These are phyloP conservation scores for Coelopa frigida DNA, from an alignment of 1,140 invertebrate genomes.

Conservation along the genomic window DNA sequence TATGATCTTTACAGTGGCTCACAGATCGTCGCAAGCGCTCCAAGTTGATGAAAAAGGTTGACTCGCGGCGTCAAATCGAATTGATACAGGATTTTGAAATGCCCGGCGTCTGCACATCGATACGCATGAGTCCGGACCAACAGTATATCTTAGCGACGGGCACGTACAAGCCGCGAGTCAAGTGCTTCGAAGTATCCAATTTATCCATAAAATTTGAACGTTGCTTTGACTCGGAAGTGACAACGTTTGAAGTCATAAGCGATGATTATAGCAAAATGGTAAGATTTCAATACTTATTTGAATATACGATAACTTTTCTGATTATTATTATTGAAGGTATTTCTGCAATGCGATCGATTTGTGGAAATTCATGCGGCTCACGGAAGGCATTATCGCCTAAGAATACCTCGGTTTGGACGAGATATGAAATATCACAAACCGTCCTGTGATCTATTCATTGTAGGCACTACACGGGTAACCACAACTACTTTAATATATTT, in stretches of 20 bases:
- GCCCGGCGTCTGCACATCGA: conserved; percentile 83
- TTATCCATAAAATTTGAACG: conserved; percentile 97
- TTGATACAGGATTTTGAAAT: conserved; percentile 99
- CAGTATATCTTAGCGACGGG: conserved; percentile 90
- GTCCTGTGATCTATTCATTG: conserved; percentile 87
- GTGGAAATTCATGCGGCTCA: conserved; percentile 92
- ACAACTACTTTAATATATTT: background rate
- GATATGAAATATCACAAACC: conserved; percentile 89
- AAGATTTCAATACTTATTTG: conserved; percentile 18
- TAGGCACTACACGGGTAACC: conserved; percentile 69
- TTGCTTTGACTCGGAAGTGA: conserved; percentile 93
- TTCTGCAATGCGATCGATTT: conserved; percentile 78
- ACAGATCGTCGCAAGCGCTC: conserved; percentile 80
- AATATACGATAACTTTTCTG: conserved; percentile 1
- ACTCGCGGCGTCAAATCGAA: conserved; percentile 83
- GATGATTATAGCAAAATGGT: conserved; percentile 85
- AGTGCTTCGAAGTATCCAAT: conserved; percentile 94
- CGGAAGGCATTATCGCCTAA: conserved; percentile 82
- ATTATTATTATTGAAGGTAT: conserved; percentile 53
- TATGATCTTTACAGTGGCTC: conserved; percentile 66
- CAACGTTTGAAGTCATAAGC: conserved; percentile 78
- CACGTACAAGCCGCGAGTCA: conserved; percentile 92
- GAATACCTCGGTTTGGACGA: conserved; percentile 92
- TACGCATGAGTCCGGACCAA: conserved; percentile 84
- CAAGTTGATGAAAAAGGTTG: conserved; percentile 84